Evolutionary conservation across 2,797 vertebrate species (phyloP).

Genomic region (Hozukius guyotensis): DNA sequence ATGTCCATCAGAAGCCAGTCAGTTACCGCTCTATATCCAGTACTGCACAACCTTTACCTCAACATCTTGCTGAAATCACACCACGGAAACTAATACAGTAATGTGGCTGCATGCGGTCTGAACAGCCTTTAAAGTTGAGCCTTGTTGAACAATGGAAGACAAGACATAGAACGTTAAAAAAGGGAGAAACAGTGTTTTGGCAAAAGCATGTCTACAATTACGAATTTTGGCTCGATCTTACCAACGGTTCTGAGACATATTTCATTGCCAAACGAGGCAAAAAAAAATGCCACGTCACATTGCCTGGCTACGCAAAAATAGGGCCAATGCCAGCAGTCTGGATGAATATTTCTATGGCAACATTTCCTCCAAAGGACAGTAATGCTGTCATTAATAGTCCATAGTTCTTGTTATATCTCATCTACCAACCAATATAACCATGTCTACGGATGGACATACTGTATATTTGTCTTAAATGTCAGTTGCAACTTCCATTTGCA

Average conservation of each 20-base stretch:
- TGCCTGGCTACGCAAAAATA: constrained; percentile 6
- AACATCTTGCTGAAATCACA: constrained; percentile 4
- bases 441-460: constrained; percentile 32
- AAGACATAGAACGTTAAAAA: constrained; percentile 11
- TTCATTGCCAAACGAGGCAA: constrained; percentile 20
- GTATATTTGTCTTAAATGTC: constrained; percentile 10
- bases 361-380: constrained; percentile 12
- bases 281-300: background rate
- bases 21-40: background rate
- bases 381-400: constrained; percentile 13
- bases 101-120: background rate
- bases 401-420: constrained; percentile 14
- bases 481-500: constrained; percentile 31
- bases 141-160: constrained; percentile 17
- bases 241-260: background rate
- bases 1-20: background rate
- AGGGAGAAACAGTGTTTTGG: constrained; percentile 48
- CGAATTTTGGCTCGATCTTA: constrained; percentile 44
- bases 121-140: constrained; percentile 16
- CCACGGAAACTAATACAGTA: background rate
- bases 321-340: constrained; percentile 8
- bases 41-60: background rate
- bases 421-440: constrained; percentile 22
- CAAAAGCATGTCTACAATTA: constrained; percentile 51
- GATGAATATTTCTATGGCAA: constrained; percentile 31